Conservation (phyloP, 2,797 vertebrate species). For the Mormyrops boulengeri region DNA sequence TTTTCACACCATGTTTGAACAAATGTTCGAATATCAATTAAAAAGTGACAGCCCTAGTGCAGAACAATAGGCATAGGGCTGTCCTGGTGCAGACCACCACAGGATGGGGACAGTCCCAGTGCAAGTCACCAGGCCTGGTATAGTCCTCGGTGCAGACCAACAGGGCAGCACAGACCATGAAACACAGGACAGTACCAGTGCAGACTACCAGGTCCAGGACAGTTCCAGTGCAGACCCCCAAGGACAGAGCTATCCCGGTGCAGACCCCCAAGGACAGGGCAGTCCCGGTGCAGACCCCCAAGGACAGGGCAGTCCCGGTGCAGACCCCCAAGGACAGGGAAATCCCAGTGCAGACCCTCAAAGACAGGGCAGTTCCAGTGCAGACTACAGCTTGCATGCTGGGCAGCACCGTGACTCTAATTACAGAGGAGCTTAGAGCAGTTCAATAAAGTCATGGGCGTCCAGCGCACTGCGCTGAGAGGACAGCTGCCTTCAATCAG, state of each 20-base stretch:
- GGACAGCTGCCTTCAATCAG: slow-evolving; percentile 2
- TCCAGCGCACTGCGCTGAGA: not conserved
- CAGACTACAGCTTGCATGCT: not conserved
- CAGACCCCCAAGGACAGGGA: not conserved
- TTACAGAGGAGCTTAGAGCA: not conserved
- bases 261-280: not conserved
- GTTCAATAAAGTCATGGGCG: not conserved
- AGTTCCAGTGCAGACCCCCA: not conserved
- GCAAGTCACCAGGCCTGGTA: not conserved
- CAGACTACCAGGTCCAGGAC: not conserved
- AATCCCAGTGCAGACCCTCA: not conserved
- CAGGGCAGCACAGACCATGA: not conserved
- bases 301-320: not conserved
- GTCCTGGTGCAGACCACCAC: not conserved
- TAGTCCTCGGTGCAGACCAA: not conserved
- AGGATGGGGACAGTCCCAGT: not conserved
- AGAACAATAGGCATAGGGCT: too few species aligned
- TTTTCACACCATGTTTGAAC: not conserved
- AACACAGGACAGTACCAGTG: not conserved
- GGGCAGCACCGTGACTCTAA: not conserved
- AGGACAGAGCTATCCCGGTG: not conserved
- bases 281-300: not conserved
- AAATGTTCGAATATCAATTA: not conserved
- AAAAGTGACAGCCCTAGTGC: not conserved
- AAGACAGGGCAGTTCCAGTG: not conserved